These are phyloP conservation scores for Beaufortia kweichowensis DNA, from an alignment of 2,113 vertebrate genomes.

Conservation along the genomic window DNA sequence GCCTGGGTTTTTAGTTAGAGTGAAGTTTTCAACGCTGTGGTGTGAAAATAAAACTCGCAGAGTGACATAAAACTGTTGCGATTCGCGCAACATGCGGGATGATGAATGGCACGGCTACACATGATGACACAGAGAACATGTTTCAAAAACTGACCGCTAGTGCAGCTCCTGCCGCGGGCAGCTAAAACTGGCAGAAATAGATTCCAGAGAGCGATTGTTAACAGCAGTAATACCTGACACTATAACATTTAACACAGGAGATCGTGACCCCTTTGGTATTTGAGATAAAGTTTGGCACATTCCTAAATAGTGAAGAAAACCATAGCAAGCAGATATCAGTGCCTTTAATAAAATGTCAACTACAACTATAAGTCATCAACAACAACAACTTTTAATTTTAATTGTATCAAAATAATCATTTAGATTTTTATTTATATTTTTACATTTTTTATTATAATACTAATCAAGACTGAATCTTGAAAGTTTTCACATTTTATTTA, in stretches of 20 bases:
- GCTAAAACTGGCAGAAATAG: background rate
- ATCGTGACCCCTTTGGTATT: background rate
- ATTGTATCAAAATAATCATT: no score
- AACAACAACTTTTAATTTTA: no score
- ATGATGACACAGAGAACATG: background rate
- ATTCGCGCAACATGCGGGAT: slow-evolving; percentile 1
- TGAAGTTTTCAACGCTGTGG: slow-evolving; percentile 3
- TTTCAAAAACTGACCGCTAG: background rate
- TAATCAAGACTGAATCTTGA: no score
- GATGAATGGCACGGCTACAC: slow-evolving; percentile 5
- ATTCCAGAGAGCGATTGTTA: background rate
- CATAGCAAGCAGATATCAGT: no score
- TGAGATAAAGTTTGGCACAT: background rate
- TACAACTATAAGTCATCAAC: no score
- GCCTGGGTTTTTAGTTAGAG: slow-evolving; percentile 9
- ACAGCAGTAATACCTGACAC: background rate
- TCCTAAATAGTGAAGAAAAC: background rate
- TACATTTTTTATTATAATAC: no score
- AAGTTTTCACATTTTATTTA: no score
- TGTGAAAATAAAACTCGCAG: background rate
- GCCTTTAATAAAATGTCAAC: no score
- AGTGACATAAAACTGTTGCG: slow-evolving; percentile 6
- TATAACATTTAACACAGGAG: background rate
- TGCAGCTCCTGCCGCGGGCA: background rate
- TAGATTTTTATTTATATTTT: no score